Percentiles rank a stretch among this genome's conserved stretches.
These are phyloP conservation scores for Auanema freiburgensis DNA, from an alignment of 2,888 invertebrate genomes.

Conservation along the genomic window DNA sequence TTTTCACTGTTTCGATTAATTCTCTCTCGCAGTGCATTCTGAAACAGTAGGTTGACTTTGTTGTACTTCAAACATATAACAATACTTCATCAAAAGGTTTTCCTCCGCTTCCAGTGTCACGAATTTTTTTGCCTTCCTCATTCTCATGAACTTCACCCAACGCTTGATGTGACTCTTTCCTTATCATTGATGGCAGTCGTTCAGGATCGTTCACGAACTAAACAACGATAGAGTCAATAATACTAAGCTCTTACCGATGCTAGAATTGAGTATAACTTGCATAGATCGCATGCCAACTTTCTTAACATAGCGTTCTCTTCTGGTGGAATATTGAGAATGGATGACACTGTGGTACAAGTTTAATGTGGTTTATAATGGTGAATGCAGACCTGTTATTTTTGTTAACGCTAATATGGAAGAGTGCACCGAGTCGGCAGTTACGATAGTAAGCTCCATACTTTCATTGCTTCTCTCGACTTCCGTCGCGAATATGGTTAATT, in stretches of 20 bases:
- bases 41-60: background rate
- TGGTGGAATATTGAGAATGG: slow-evolving; percentile 44
- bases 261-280: background rate
- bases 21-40: slow-evolving; percentile 40
- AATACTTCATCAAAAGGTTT: slow-evolving; percentile 24
- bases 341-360: background rate
- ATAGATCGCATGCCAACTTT: slow-evolving; percentile 36
- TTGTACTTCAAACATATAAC: background rate
- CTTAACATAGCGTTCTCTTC: slow-evolving; percentile 47
- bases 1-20: slow-evolving; percentile 39
- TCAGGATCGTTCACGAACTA: background rate
- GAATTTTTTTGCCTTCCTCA: slow-evolving; percentile 21
- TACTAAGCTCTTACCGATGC: too few species aligned
- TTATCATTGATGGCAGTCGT: background rate
- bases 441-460: too few species aligned
- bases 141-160: slow-evolving; percentile 10
- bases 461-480: too few species aligned
- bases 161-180: background rate
- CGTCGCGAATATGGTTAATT: too few species aligned
- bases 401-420: too few species aligned
- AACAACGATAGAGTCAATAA: too few species aligned
- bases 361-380: too few species aligned
- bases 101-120: slow-evolving; percentile 19
- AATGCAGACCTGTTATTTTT: too few species aligned
- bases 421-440: too few species aligned